phyloP scores from a whole-genome alignment of 2,113 vertebrate genomes.

The Gallinago media region DNA sequence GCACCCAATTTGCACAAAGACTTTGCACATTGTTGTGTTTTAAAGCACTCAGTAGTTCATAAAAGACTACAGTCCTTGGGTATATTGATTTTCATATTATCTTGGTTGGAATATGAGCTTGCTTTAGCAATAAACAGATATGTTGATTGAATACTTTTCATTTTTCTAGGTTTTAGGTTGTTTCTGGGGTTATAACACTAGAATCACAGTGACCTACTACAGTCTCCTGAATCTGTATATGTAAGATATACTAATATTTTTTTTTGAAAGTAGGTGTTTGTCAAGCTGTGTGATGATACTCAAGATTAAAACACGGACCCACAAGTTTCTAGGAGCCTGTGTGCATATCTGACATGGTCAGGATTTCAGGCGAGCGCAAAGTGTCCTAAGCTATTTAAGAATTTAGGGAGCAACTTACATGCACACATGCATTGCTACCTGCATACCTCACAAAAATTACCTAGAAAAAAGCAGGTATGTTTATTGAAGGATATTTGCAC shows the following conservation, averaged over 20 bases:
- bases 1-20: neutral
- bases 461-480: no score
- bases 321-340: no score
- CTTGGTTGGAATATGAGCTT: neutral
- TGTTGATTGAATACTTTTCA: neutral
- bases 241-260: neutral
- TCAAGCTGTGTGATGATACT: no score
- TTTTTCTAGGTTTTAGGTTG: neutral
- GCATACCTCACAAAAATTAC: no score
- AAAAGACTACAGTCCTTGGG: constrained; percentile 2
- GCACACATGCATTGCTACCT: no score
- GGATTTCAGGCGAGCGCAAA: no score
- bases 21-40: neutral
- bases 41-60: constrained; percentile 40
- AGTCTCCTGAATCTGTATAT: neutral
- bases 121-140: neutral
- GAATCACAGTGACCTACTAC: neutral
- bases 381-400: no score
- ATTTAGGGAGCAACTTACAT: no score
- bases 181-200: neutral
- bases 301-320: no score
- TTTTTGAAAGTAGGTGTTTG: no score
- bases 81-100: constrained; percentile 29
- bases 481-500: no score
- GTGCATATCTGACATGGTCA: no score